These are phyloP conservation scores for Drosophila watanabei DNA, from an alignment of 1,140 invertebrate species.

Conservation along the genomic window DNA sequence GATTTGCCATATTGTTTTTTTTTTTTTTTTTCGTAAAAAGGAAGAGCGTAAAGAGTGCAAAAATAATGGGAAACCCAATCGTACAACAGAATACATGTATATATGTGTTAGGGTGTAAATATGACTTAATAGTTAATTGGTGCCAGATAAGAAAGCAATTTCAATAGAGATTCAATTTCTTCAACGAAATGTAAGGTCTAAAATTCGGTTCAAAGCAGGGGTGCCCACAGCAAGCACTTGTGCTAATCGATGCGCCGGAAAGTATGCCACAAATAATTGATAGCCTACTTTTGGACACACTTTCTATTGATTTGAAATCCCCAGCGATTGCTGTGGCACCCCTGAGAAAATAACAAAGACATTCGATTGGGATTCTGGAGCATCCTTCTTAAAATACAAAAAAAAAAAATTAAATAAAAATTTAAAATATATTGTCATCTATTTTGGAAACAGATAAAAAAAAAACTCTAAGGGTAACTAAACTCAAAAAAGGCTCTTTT, in stretches of 20 bases:
- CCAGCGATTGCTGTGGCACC: neutral
- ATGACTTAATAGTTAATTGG: slow-evolving; percentile 12
- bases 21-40: neutral
- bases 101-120: slow-evolving; percentile 13
- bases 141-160: slow-evolving; percentile 22
- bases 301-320: neutral
- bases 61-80: slow-evolving; percentile 7
- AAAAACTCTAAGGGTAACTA: neutral
- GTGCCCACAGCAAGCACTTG: neutral
- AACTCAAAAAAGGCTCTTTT: neutral
- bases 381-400: neutral
- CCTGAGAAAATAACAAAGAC: neutral
- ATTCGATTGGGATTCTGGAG: neutral
- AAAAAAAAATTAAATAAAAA: neutral
- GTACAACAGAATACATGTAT: slow-evolving; percentile 13
- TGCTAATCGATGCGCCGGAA: neutral
- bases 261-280: neutral
- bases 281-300: neutral
- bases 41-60: slow-evolving; percentile 4
- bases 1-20: slow-evolving; percentile 1
- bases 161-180: neutral
- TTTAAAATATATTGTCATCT: neutral
- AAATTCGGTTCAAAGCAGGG: neutral
- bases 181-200: slow-evolving; percentile 1
- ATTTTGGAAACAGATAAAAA: neutral